Evolutionary conservation across 1,140 invertebrate species (phyloP).

Genomic region (Micrasema longulum): DNA sequence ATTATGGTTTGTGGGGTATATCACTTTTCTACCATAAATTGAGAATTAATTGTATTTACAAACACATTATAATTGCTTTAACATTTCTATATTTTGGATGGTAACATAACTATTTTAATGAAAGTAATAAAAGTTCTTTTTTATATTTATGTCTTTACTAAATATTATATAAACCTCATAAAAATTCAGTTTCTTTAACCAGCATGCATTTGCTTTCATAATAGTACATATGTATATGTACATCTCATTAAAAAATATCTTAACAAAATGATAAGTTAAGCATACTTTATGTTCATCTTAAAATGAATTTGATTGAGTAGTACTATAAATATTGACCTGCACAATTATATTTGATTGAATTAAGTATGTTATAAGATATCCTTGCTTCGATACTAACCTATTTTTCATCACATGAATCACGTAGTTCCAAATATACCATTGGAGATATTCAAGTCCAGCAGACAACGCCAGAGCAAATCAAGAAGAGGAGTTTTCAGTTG

Average conservation of each 20-base stretch:
- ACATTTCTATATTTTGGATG: no score
- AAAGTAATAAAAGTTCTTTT: no score
- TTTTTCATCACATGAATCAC: conserved; percentile 47
- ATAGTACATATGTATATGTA: no score
- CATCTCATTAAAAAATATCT: not conserved
- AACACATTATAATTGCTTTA: no score
- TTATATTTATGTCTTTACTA: no score
- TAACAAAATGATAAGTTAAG: conserved; percentile 1
- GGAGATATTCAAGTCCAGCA: conserved; percentile 68
- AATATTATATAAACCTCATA: no score
- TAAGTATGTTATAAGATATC: no score
- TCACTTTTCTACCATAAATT: no score
- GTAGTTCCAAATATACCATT: conserved; percentile 69
- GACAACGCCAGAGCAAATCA: conserved; percentile 68
- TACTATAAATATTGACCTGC: not conserved
- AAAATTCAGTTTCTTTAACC: conserved; percentile 4
- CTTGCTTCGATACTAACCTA: conserved; percentile 42
- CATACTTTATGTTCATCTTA: not conserved
- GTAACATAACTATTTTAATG: no score
- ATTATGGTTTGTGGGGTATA: no score
- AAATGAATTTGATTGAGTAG: not conserved
- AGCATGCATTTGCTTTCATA: conserved; percentile 17
- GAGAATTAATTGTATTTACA: no score
- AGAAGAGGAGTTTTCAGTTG: conserved; percentile 69
- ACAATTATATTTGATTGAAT: not conserved